A percentile compares a stretch with the other conserved stretches of the same genome.
These are phyloP conservation scores for Crenichthys baileyi DNA, from an alignment of 2,797 vertebrate genomes.

Conservation along the genomic window DNA sequence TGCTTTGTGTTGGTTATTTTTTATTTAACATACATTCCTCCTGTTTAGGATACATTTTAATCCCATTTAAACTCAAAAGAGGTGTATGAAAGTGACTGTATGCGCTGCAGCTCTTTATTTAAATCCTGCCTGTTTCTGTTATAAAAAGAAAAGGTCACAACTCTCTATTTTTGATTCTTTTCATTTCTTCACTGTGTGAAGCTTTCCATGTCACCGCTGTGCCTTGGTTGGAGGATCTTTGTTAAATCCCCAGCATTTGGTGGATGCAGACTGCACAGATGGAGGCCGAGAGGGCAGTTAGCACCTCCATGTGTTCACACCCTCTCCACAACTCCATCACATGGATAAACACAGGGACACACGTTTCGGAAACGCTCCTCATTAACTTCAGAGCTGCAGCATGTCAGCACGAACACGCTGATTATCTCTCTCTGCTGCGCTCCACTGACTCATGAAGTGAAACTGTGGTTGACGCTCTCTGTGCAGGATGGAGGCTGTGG, in stretches of 20 bases:
- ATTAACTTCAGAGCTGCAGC: conserved; percentile 73
- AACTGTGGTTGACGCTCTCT: conserved; percentile 5
- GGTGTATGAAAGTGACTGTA: background rate
- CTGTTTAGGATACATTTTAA: background rate
- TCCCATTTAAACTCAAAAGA: background rate
- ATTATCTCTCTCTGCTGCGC: conserved; percentile 42
- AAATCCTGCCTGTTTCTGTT: background rate
- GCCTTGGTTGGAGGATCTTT: conserved; percentile 25
- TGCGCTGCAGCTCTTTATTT: background rate
- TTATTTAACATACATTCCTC: background rate
- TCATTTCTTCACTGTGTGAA: background rate
- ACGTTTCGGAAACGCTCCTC: conserved; percentile 60
- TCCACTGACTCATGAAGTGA: conserved; percentile 52
- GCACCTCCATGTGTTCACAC: conserved; percentile 54
- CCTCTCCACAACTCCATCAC: conserved; percentile 44
- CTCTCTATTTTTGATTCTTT: conserved; percentile 28
- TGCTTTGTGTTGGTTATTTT: too few relatives aligned
- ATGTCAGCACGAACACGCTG: conserved; percentile 53
- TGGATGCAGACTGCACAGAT: conserved; percentile 19
- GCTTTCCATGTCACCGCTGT: conserved; percentile 35
- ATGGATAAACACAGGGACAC: conserved; percentile 67
- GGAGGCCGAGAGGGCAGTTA: conserved; percentile 26
- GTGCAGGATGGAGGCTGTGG: conserved; percentile 87
- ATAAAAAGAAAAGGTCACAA: background rate
- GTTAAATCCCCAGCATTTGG: conserved; percentile 41